phyloP scores from a whole-genome alignment of 2,888 invertebrate species.

The Lithophane leautieri region DNA sequence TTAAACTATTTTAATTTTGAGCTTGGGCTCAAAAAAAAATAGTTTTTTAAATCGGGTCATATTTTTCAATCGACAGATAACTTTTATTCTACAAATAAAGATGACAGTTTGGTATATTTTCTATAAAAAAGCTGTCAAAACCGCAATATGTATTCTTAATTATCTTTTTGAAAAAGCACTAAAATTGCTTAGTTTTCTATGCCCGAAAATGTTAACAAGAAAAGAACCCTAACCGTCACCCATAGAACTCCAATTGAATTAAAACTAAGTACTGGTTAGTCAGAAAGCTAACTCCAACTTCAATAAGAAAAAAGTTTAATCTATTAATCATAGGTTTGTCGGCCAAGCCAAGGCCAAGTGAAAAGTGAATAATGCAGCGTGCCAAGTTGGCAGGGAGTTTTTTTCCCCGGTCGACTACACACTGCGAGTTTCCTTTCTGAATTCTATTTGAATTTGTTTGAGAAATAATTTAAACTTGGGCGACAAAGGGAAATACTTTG shows the following conservation, averaged over 20 bases:
- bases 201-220: too few relatives aligned
- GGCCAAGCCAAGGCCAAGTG: slow-evolving; percentile 52
- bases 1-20: too few relatives aligned
- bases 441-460: slow-evolving; percentile 74
- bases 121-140: not conserved
- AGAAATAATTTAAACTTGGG: slow-evolving; percentile 70
- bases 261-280: not conserved
- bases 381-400: slow-evolving; percentile 57
- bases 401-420: slow-evolving; percentile 63
- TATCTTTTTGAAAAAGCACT: too few relatives aligned
- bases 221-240: not conserved
- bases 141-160: not conserved
- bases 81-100: not conserved
- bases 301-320: slow-evolving; percentile 33
- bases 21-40: too few relatives aligned
- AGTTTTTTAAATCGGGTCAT: not conserved
- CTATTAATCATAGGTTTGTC: slow-evolving; percentile 71
- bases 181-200: not conserved
- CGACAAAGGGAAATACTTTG: slow-evolving; percentile 63
- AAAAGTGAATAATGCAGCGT: slow-evolving; percentile 75
- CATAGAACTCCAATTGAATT: not conserved
- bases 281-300: slow-evolving; percentile 5
- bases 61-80: not conserved
- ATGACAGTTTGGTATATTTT: not conserved
- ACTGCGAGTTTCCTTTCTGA: slow-evolving; percentile 70